Evolutionary conservation across 92 coral and sea anemone genomes (phyloP), one percentile per base, ranked within the genome.

Genomic region (Heliopora coerulea): DNA sequence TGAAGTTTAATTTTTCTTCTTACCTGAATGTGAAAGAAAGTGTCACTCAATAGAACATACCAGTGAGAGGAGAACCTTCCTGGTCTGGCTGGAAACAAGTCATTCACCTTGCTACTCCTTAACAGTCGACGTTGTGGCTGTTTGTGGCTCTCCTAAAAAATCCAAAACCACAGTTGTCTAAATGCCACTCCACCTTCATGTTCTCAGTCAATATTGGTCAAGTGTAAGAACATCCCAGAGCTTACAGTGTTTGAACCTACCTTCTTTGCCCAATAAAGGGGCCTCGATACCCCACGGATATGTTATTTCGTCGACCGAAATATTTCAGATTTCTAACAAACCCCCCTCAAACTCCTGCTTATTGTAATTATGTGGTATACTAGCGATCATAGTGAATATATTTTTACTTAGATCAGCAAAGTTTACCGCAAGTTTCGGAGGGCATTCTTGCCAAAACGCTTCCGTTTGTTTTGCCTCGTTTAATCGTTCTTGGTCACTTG

Each of bases 1-100:
- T 5, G 42, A 37, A 37, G 42, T 5, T n/a, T n/a, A n/a, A n/a
- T n/a, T n/a, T n/a, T n/a, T n/a, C 61, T 8, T 30, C 77, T 60
- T 86, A 95, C 99, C 95, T 90, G 91, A 24, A 86, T 79, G 54
- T 90, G 89, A 44, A 90, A 83, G 67, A 95, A 90, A 69, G 84
- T 85, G 86, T 95, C 96, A 75, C 84, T 90, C 65, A 95, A 87
- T 31, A 95, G 84, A 12, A 95, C 82, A 56, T 74, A 95, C 66
- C 82, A 85, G 10, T 89, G 96, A 19, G 91, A 85, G 18, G 99
- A 91, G 66, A 95, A 95, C 72, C 99, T 72, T n/a, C 86, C 82
- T 28, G 95, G 82, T 80, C 90, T 95, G 50, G 89, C 82, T 33
- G 91, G 96, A 78, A 80, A 90, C 50, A 95, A 84, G 56, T 84